Evolutionary conservation across 1,140 invertebrate species (phyloP), one percentile per base, ranked within the genome.

Genomic region (Pachypsylla venusta): DNA sequence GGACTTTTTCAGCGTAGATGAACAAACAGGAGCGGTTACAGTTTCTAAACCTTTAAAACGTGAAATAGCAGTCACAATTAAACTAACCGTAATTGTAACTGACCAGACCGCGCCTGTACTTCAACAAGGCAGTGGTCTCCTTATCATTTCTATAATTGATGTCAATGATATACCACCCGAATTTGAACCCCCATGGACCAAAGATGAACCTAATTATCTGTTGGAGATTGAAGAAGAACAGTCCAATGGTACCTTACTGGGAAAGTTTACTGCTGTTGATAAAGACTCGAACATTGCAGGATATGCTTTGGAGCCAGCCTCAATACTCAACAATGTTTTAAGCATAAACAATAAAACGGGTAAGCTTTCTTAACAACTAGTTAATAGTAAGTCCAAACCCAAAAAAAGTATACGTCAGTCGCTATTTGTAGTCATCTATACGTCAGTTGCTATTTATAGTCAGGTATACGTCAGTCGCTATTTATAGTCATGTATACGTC

Each of bases 111-210:
- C 88, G 1, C 78, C 79, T 0, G 82, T 79, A 5, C 71, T 81
- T 3, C 89, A 93, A 67, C 81, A 85, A 68, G 86, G 84, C 60
- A 78, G 79, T 72, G 86, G 86, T 81, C 80, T 82, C 56, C 71
- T 94, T 3, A 83, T 92, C 58, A 82, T 95, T 24, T 89, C 82
- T 1, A 86, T 95, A 42, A 83, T 91, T 27, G 90, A 93, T 68
- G 83, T 81, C 16, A 85, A 85, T 68, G 79, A 81, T 62, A 75
- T 77, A 60, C 71, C 79, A 2, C 82, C 82, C 10, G 70, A 73
- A 61, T 88, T 89, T 65, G 68, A 75, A 57, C 74, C 78, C 54
- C 84, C 85, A 0, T 87, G 86, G 84, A 85, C 82, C 1, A 75
- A 77, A 65, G 79, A 80, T 39, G 79, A 81, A 66, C 81, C 81